Evolutionary conservation across 1,140 invertebrate genomes (phyloP).

Genomic region (Dryas iulia): DNA sequence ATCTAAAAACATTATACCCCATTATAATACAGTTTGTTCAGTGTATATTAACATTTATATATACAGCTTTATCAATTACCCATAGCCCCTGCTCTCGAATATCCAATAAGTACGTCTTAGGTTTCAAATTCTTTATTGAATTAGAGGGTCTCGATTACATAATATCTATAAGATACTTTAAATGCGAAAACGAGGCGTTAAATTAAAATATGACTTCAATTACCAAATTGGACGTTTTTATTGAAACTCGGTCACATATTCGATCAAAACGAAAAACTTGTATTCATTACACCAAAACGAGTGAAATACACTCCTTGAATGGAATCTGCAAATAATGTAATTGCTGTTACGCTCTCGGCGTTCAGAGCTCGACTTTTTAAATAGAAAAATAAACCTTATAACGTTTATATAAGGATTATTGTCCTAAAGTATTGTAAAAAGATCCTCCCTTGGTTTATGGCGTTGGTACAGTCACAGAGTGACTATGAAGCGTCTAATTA

Average conservation of each 20-base stretch:
- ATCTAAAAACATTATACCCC: neutral
- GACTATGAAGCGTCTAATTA: constrained; percentile 63
- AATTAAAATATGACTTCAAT: neutral
- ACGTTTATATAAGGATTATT: neutral
- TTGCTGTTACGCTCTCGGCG: constrained; percentile 8
- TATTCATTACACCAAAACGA: constrained; percentile 20
- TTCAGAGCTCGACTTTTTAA: neutral
- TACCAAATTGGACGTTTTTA: neutral
- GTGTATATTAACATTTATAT: too few species aligned
- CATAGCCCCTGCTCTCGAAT: neutral
- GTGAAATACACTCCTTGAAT: constrained; percentile 28
- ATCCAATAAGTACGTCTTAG: neutral
- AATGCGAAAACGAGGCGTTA: neutral
- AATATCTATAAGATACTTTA: neutral
- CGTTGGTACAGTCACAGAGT: constrained; percentile 33
- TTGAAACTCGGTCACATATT: neutral
- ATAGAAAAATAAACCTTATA: constrained; percentile 12
- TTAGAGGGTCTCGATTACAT: neutral
- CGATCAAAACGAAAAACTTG: neutral
- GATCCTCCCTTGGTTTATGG: constrained; percentile 28
- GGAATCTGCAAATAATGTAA: constrained; percentile 31
- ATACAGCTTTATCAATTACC: too few species aligned
- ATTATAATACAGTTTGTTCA: too few species aligned
- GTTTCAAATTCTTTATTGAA: neutral
- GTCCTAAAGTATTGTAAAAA: constrained; percentile 22